phyloP scores from a whole-genome alignment of 2,888 invertebrate species.

The Cephus sareptanus region DNA sequence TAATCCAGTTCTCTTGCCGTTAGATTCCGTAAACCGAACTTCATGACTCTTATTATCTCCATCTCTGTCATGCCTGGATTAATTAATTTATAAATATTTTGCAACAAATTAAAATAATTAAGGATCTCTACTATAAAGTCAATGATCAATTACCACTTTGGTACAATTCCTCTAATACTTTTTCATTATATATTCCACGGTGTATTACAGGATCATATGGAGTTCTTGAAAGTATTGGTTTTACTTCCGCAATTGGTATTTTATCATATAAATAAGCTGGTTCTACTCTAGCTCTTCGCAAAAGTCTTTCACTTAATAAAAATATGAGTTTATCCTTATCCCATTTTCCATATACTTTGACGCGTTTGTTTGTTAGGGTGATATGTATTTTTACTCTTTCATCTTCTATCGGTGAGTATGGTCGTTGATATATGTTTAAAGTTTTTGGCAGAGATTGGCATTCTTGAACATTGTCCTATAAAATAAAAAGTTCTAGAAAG shows the following conservation, averaged over 20 bases:
- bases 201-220: slow-evolving; percentile 26
- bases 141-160: slow-evolving; percentile 25
- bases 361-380: slow-evolving; percentile 9
- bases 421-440: background rate
- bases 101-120: background rate
- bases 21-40: slow-evolving; percentile 35
- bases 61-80: slow-evolving; percentile 32
- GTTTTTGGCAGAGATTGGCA: background rate
- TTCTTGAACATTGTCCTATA: background rate
- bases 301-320: slow-evolving; percentile 11
- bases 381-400: slow-evolving; percentile 10
- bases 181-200: slow-evolving; percentile 36
- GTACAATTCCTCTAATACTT: slow-evolving; percentile 28
- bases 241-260: background rate
- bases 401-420: background rate
- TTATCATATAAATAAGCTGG: slow-evolving; percentile 1
- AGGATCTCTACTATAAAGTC: background rate
- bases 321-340: slow-evolving; percentile 11
- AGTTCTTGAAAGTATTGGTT: background rate
- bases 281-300: slow-evolving; percentile 3
- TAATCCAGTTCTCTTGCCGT: slow-evolving; percentile 24
- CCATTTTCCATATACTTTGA: slow-evolving; percentile 19
- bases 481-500: background rate
- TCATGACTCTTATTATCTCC: slow-evolving; percentile 40
- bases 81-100: background rate